These are phyloP conservation scores for Gila robusta DNA, from an alignment of 2,797 vertebrate genomes.

Conservation along the genomic window DNA sequence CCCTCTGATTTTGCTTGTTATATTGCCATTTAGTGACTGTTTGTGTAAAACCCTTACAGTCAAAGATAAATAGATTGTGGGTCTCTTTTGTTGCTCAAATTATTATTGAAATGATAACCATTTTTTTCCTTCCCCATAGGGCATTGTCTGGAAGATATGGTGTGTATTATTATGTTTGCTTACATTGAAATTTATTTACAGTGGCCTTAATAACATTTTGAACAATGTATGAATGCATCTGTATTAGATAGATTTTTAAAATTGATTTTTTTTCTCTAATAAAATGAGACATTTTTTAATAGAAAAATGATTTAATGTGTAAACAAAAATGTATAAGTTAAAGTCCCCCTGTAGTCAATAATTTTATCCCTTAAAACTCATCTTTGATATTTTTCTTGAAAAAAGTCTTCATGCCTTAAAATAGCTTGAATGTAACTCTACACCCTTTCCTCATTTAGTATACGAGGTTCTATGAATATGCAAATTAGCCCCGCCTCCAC, in stretches of 20 bases:
- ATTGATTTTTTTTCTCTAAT: not conserved
- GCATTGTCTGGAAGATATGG: conserved; percentile 88
- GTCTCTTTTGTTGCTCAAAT: conserved; percentile 7
- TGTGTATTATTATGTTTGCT: conserved; percentile 71
- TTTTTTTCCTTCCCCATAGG: conserved; percentile 67
- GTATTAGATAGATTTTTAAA: not conserved
- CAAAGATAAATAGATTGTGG: conserved; percentile 18
- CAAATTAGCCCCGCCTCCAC: too few relatives aligned
- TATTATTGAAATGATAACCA: conserved; percentile 12
- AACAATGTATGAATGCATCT: not conserved
- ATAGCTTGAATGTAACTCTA: too few relatives aligned
- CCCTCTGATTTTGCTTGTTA: conserved; percentile 49
- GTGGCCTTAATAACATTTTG: not conserved
- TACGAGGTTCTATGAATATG: too few relatives aligned
- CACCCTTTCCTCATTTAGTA: too few relatives aligned
- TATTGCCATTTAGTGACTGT: conserved; percentile 10
- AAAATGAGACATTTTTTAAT: not conserved
- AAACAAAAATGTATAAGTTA: not conserved
- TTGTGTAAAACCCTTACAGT: conserved; percentile 21
- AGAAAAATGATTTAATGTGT: not conserved
- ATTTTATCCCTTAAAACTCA: too few relatives aligned
- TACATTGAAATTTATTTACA: not conserved
- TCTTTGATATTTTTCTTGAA: too few relatives aligned
- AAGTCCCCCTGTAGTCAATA: not conserved
- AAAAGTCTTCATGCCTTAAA: too few relatives aligned